A percentile compares a stretch with the other conserved stretches of the same genome.
Conservation (phyloP, 2,888 invertebrate species). For the Rotaria socialis region DNA sequence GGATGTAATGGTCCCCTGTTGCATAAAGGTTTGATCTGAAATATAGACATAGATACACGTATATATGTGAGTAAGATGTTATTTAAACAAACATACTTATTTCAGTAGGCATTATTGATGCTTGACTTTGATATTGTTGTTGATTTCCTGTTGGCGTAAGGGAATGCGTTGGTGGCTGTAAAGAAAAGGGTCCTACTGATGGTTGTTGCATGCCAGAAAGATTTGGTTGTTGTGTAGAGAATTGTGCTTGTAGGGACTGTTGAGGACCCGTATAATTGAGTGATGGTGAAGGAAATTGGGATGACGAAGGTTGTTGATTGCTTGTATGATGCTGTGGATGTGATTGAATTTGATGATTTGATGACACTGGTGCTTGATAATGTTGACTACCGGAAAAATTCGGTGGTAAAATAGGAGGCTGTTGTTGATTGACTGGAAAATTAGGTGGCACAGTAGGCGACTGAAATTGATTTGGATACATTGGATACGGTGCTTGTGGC, state of each 20-base stretch:
- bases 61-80: no score
- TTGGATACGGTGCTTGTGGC: background rate
- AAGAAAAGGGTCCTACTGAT: no score
- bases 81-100: background rate
- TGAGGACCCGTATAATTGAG: background rate
- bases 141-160: constrained; percentile 26
- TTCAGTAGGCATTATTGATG: constrained; percentile 7
- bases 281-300: constrained; percentile 11
- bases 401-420: background rate
- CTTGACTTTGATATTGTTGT: constrained; percentile 2
- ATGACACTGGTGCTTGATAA: background rate
- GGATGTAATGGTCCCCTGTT: background rate
- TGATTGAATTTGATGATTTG: background rate
- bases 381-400: background rate
- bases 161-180: no score
- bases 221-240: background rate
- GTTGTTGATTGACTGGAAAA: background rate
- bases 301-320: background rate
- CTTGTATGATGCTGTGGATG: background rate
- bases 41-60: background rate
- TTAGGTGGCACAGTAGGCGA: background rate
- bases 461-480: background rate
- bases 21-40: background rate
- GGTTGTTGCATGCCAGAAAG: no score
- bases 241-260: background rate